These are phyloP conservation scores for Oceanodroma leucorhoa DNA, from an alignment of 2,797 vertebrate genomes.

Conservation along the genomic window DNA sequence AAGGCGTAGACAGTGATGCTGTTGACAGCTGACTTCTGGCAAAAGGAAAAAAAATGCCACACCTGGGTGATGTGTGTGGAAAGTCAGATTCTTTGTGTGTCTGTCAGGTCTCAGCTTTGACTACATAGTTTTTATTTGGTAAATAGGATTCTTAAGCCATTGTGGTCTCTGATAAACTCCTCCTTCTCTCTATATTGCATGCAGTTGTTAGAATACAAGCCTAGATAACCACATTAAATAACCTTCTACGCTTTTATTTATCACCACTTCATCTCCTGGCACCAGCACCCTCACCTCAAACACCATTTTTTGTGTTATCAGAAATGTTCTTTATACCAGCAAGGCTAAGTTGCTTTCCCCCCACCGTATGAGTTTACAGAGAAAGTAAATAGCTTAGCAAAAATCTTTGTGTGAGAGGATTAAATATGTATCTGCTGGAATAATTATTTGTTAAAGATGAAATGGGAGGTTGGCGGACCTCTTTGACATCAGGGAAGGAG, in stretches of 20 bases:
- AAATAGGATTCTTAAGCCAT: neutral
- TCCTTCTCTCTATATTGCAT: neutral
- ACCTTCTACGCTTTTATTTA: neutral
- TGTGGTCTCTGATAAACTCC: neutral
- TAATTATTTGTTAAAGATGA: neutral
- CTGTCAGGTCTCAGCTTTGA: neutral
- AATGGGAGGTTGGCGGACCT: neutral
- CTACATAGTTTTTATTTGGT: neutral
- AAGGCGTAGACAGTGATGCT: neutral
- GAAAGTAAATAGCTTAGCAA: neutral
- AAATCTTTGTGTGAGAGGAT: neutral
- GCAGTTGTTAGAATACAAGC: neutral
- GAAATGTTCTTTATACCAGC: neutral
- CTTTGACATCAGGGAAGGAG: neutral
- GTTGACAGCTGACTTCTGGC: neutral
- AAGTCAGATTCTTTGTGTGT: neutral
- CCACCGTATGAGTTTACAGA: accelerated
- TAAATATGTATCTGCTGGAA: neutral
- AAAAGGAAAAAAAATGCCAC: neutral
- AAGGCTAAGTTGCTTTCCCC: neutral
- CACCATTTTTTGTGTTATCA: neutral
- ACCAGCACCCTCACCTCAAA: neutral
- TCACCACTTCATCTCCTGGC: neutral
- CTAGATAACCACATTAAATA: neutral
- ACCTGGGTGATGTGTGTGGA: neutral